Percentiles rank a stretch among this genome's conserved stretches.
Evolutionary conservation across 2,888 invertebrate species (phyloP).

Genomic region (Orchesellides sinensis): DNA sequence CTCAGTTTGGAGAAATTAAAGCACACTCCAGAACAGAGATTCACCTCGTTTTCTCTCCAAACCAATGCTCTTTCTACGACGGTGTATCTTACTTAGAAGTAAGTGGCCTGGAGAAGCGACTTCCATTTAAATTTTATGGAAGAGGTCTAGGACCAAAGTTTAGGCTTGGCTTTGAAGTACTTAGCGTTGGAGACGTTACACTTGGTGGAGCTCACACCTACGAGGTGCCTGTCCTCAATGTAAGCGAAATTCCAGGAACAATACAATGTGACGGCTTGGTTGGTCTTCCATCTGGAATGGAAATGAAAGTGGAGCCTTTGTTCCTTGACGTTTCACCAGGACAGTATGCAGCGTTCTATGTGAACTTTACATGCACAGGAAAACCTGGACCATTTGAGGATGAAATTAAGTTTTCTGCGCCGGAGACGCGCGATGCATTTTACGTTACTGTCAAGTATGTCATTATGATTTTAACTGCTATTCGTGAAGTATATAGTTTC

Average conservation of each 20-base stretch:
- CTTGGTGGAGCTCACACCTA: slow-evolving; percentile 65
- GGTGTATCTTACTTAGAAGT: slow-evolving; percentile 61
- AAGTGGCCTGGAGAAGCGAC: slow-evolving; percentile 59
- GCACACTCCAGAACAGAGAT: slow-evolving; percentile 61
- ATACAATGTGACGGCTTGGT: slow-evolving; percentile 54
- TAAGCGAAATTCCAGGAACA: slow-evolving; percentile 63
- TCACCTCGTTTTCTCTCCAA: slow-evolving; percentile 64
- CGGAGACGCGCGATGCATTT: slow-evolving; percentile 42
- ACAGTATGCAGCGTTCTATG: slow-evolving; percentile 68
- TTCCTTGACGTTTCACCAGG: slow-evolving; percentile 50
- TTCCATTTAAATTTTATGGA: slow-evolving; percentile 62
- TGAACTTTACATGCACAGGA: slow-evolving; percentile 52
- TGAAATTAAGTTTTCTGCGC: slow-evolving; percentile 57
- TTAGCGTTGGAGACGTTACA: slow-evolving; percentile 59
- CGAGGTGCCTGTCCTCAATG: slow-evolving; percentile 68
- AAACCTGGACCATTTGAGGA: slow-evolving; percentile 59
- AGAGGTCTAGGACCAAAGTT: slow-evolving; percentile 70
- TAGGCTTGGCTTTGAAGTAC: slow-evolving; percentile 65
- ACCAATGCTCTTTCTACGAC: slow-evolving; percentile 20
- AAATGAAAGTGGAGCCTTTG: slow-evolving; percentile 58
- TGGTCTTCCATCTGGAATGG: slow-evolving; percentile 33
- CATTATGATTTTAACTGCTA: not conserved
- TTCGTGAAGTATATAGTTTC: not conserved
- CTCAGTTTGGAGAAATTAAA: slow-evolving; percentile 67
- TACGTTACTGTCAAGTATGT: slow-evolving; percentile 55